Percentiles rank a stretch among this genome's conserved stretches.
phyloP scores from a whole-genome alignment of 2,888 invertebrate species.

The Adineta ricciae region DNA sequence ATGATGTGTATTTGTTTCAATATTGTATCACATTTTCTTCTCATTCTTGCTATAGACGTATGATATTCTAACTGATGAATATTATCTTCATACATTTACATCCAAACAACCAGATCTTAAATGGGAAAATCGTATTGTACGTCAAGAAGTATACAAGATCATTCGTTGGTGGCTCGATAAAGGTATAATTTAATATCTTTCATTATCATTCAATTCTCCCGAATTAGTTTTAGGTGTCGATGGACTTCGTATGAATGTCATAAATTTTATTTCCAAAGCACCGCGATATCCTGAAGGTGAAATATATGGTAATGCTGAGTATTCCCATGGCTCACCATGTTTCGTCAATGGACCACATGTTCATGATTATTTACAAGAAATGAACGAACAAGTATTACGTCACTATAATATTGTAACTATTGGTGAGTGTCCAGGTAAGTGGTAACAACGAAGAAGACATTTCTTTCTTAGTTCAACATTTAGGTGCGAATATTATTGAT shows the following conservation, averaged over 20 bases:
- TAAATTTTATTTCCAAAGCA: constrained; percentile 21
- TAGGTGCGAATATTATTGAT: not conserved
- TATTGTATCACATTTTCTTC: too few relatives aligned
- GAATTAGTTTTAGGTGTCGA: too few relatives aligned
- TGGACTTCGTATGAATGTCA: constrained; percentile 27
- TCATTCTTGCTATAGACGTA: constrained; percentile 71
- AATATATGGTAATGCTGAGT: not conserved
- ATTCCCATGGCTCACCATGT: not conserved
- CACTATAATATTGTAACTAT: not conserved
- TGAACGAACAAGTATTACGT: not conserved
- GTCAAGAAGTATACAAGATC: constrained; percentile 52
- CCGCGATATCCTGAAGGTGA: not conserved
- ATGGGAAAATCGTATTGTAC: constrained; percentile 59
- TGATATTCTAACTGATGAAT: constrained; percentile 59
- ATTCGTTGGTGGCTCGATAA: constrained; percentile 61
- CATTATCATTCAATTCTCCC: too few relatives aligned
- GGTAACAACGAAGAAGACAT: not conserved
- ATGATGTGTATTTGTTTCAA: too few relatives aligned
- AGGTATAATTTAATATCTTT: too few relatives aligned
- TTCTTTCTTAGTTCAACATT: too few relatives aligned
- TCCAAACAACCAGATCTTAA: constrained; percentile 67
- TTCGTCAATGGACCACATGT: not conserved
- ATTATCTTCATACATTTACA: constrained; percentile 68
- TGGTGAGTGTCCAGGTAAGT: not conserved
- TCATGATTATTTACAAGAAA: not conserved